phyloP scores from a whole-genome alignment of 2,113 vertebrate genomes.

The Amazona vittata region DNA sequence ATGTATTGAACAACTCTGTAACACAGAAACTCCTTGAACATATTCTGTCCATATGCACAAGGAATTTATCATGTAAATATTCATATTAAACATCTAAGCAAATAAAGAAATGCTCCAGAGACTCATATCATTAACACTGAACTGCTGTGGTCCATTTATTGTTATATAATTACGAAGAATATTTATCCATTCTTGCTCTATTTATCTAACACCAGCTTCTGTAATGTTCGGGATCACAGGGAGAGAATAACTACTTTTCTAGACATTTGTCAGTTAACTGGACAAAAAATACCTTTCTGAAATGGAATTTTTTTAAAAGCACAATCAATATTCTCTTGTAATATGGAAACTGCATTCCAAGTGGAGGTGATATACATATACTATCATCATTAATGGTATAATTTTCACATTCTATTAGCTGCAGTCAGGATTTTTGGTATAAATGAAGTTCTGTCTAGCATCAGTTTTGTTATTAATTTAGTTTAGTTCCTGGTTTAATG shows the following conservation, averaged over 20 bases:
- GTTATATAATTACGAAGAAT: constrained; percentile 51
- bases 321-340: neutral
- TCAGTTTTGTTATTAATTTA: neutral
- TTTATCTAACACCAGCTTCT: constrained; percentile 44
- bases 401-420: neutral
- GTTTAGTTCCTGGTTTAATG: neutral
- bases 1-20: constrained; percentile 15
- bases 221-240: constrained; percentile 50
- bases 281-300: neutral
- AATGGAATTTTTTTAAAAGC: neutral
- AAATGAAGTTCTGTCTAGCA: neutral
- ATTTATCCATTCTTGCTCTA: constrained; percentile 56
- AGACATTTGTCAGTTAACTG: constrained; percentile 1
- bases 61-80: constrained; percentile 25
- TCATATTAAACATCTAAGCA: constrained; percentile 30
- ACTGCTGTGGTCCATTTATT: constrained; percentile 60
- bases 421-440: neutral
- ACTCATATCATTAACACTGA: constrained; percentile 42
- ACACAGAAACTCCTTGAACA: constrained; percentile 47
- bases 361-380: neutral
- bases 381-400: neutral
- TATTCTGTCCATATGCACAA: constrained; percentile 21
- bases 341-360: neutral
- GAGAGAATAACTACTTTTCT: constrained; percentile 15
- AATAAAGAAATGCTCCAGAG: constrained; percentile 52